Evolutionary conservation across 2,888 invertebrate genomes (phyloP).

Genomic region (Perithous albicinctus): DNA sequence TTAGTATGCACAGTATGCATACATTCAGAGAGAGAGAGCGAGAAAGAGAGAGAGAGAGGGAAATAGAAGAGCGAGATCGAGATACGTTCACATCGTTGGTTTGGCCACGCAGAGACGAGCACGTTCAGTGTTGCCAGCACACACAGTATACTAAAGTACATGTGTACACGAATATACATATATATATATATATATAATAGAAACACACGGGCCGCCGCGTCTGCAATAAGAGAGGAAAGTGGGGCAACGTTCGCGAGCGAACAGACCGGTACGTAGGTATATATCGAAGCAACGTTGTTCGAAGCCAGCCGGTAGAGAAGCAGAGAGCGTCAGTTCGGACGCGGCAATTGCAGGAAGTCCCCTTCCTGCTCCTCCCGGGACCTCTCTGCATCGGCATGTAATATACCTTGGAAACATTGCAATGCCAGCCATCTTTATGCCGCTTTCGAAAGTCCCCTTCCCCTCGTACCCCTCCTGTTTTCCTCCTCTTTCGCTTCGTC

Average conservation of each 20-base stretch:
- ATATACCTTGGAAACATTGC: slow-evolving; percentile 16
- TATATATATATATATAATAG: slow-evolving; percentile 44
- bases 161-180: background rate
- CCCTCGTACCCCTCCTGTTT: slow-evolving; percentile 27
- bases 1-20: slow-evolving; percentile 57
- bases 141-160: background rate
- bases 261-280: slow-evolving; percentile 36
- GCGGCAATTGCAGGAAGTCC: slow-evolving; percentile 72
- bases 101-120: slow-evolving; percentile 53
- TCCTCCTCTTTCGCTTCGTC: slow-evolving; percentile 12
- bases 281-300: slow-evolving; percentile 24
- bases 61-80: slow-evolving; percentile 25
- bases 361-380: slow-evolving; percentile 69
- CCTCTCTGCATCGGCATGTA: slow-evolving; percentile 17
- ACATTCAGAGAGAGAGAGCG: slow-evolving; percentile 11
- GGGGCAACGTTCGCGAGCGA: slow-evolving; percentile 57
- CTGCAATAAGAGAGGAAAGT: slow-evolving; percentile 57
- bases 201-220: slow-evolving; percentile 47
- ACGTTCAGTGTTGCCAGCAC: slow-evolving; percentile 10
- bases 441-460: slow-evolving; percentile 56
- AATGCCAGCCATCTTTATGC: slow-evolving; percentile 50
- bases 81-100: slow-evolving; percentile 40
- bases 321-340: slow-evolving; percentile 67
- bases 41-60: no score
- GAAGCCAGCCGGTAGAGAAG: slow-evolving; percentile 44